These are phyloP conservation scores for Drosophila lacertosa DNA, from an alignment of 1,140 invertebrate genomes.

Conservation along the genomic window DNA sequence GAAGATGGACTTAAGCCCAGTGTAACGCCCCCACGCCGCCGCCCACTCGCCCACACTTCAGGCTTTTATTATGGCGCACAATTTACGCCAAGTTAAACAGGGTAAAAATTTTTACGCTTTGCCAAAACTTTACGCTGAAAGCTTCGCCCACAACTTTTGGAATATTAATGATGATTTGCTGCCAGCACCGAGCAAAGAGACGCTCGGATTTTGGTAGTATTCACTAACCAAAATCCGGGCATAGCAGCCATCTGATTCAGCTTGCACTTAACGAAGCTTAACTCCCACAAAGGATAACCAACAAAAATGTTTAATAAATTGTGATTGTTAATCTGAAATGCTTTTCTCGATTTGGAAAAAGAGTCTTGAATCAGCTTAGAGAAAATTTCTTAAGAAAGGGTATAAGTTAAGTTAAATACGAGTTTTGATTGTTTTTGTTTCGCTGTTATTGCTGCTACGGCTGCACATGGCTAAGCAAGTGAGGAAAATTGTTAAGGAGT, in stretches of 20 bases:
- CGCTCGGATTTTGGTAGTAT: constrained; percentile 8
- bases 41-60: constrained; percentile 5
- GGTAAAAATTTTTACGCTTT: constrained; percentile 62
- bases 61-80: constrained; percentile 49
- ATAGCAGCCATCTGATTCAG: constrained; percentile 7
- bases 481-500: constrained; percentile 47
- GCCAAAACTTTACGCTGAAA: constrained; percentile 55
- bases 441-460: constrained; percentile 28
- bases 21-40: constrained; percentile 1
- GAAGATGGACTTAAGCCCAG: constrained; percentile 64
- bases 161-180: constrained; percentile 79
- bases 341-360: no score
- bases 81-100: constrained; percentile 59
- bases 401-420: background rate
- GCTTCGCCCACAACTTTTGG: constrained; percentile 76
- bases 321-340: no score
- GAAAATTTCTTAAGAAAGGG: no score
- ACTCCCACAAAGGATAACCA: no score
- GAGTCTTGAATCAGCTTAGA: no score
- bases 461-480: constrained; percentile 13
- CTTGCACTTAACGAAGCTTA: no score
- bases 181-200: constrained; percentile 5
- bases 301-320: no score
- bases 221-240: background rate
- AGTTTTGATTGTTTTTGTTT: constrained; percentile 29